A percentile compares a stretch with the other conserved stretches of the same genome.
phyloP scores from a whole-genome alignment of 2,113 vertebrate species.

The Panthera tigris region DNA sequence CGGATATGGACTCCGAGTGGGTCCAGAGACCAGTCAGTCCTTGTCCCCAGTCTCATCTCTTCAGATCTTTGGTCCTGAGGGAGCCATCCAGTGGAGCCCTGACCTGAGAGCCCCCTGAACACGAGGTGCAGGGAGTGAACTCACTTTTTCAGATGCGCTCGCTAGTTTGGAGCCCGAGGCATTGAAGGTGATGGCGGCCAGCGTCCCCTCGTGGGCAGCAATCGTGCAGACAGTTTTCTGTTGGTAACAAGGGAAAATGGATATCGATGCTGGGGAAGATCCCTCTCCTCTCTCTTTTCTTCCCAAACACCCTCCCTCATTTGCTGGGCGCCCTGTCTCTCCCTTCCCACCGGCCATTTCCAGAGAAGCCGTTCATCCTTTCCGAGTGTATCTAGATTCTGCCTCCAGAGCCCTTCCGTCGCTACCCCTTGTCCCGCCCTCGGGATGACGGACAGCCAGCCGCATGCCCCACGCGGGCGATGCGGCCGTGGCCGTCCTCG shows the following conservation, averaged over 20 bases:
- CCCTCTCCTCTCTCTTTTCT: neutral
- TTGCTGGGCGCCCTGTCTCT: neutral
- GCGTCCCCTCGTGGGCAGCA: constrained; percentile 92
- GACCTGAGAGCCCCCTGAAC: fast-evolving
- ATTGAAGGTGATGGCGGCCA: constrained; percentile 95
- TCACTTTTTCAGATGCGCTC: constrained; percentile 95
- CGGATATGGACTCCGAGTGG: neutral
- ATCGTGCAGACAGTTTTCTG: constrained; percentile 92
- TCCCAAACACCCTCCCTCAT: no score
- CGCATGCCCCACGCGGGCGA: fast-evolving
- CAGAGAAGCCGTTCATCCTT: fast-evolving
- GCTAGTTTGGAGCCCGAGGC: constrained; percentile 91
- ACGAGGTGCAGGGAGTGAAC: neutral
- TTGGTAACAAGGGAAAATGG: neutral
- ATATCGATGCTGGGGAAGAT: fast-evolving
- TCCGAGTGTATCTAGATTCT: neutral
- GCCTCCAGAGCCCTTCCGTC: neutral
- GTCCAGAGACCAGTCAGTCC: neutral
- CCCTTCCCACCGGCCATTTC: neutral
- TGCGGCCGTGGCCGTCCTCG: fast-evolving
- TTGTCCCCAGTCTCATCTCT: fast-evolving
- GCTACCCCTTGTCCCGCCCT: neutral
- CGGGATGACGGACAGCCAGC: neutral
- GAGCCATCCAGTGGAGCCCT: fast-evolving
- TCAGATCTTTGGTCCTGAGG: fast-evolving